Base-by-base conservation (phyloP, 2,888 invertebrate genomes). In the Oxycera nigricornis region DNA sequence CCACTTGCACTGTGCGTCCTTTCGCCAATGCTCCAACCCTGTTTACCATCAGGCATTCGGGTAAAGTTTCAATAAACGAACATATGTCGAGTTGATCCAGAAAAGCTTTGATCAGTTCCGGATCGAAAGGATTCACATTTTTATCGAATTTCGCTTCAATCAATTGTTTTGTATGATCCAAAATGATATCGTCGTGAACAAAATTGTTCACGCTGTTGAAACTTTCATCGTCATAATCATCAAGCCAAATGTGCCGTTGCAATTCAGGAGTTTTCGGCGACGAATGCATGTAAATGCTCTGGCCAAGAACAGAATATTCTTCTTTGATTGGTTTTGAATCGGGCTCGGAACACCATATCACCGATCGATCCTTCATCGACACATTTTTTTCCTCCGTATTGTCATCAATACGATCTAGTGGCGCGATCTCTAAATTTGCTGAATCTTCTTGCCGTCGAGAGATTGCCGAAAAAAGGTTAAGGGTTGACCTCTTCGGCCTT, bases 61-160 rank as follows among this genome's bases (percentile, higher is more conserved):
- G 86, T 6, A 88, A 84, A 76, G 88, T 79, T 39, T 81, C 87
- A 26, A 90, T 87, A 82, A 88, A 90, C 82, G 84, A 86, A 0
- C 92, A 91, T 80, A 94, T 94, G 78, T 90, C 90, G 7, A 93
- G 89, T 79, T 90, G 89, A 74, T 90, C 88, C 79, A 96, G 85
- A 75, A 96, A 87, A 2, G 90, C 88, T 50, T 88, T 86, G 61
- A 93, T 88, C 30, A 94, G 85, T 67, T 89, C 88, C 70, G 89
- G 88, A 82, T 91, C 92, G 82, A 96, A 97, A 0, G 97, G 97
- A 88, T 97, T 93, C 39, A 92, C 88, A 72, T 87, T 84, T 1
- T 75, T 67, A 46, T 79, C 78, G 1, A 80, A 74, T 24, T 79
- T 61, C 20, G 79, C 77, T 46, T 80, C 78, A 26, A 82, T 79